phyloP scores from a whole-genome alignment of 2,888 invertebrate genomes.

The Chelonus formosanus region DNA sequence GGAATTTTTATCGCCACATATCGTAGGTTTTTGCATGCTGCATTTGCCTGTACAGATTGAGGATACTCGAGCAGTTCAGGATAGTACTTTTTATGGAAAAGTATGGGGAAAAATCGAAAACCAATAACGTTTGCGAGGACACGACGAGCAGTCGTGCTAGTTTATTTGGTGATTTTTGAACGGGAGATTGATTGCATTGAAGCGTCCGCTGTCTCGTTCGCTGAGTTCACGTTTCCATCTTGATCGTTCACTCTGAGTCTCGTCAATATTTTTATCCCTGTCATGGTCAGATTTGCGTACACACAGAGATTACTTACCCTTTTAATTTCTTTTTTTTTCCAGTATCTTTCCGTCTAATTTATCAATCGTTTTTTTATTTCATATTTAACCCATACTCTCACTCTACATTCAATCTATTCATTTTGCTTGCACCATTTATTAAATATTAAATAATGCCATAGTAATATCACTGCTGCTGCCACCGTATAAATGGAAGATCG shows the following conservation, averaged over 20 bases:
- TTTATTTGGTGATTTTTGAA: slow-evolving; percentile 53
- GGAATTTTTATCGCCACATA: too few relatives aligned
- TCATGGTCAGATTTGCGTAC: slow-evolving; percentile 31
- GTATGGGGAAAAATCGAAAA: slow-evolving; percentile 44
- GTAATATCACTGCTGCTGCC: too few relatives aligned
- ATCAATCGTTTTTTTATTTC: neutral
- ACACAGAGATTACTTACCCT: slow-evolving; percentile 7
- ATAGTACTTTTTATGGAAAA: slow-evolving; percentile 9
- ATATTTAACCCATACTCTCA: neutral
- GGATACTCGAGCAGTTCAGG: neutral
- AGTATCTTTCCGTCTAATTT: neutral
- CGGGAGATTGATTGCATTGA: slow-evolving; percentile 50
- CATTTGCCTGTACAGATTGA: neutral
- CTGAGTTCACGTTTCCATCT: slow-evolving; percentile 48
- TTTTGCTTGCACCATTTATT: too few relatives aligned
- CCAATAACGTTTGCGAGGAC: slow-evolving; percentile 45
- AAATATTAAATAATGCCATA: too few relatives aligned
- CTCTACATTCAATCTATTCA: too few relatives aligned
- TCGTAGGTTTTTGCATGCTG: neutral
- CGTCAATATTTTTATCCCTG: slow-evolving; percentile 40
- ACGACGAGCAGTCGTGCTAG: slow-evolving; percentile 37
- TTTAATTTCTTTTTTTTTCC: slow-evolving; percentile 15
- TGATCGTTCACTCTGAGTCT: slow-evolving; percentile 39
- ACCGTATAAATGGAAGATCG: slow-evolving; percentile 16
- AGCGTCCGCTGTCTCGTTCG: slow-evolving; percentile 41